Base-by-base conservation (phyloP, 2,797 vertebrate species). In the Peromyscus nudipes region DNA sequence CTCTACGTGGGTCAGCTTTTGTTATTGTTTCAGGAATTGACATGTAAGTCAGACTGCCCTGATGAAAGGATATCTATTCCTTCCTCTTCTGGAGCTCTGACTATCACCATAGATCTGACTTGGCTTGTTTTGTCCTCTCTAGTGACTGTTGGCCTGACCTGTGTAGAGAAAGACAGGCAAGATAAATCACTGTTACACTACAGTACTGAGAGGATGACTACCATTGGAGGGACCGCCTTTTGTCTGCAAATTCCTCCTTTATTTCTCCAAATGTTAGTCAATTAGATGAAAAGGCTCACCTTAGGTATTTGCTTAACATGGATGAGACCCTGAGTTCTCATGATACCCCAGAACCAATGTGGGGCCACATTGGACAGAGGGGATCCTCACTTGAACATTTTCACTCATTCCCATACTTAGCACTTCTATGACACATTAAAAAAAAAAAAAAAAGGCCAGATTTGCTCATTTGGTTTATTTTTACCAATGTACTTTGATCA, bases 401-500 rank as follows among this genome's bases (percentile, higher is more conserved):
- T 49, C 91, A 65, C 17, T 16, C 27, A 79, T 65, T 65, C 57
- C 46, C 43, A 83, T 55, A 7, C 43, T 80, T 57, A 43, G 82
- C 62, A 91, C 69, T 92, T 95, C 57, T 46, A 71, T 85, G 62
- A 89, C 40, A 87, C 17, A 93, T 82, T 89, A 55, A 96, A 52
- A 93, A 73, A 80, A 40, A 29, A 95, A 77, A 71, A 62, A 29
- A 40, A 55, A 31, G 14, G 29, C 16, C 40, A 34, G 49, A 52
- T 77, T 94, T 75, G 71, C 13, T 69, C 10, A 46, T 76, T 97
- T 94, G 93, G 10, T 93, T 93, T 40, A 69, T 94, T 96, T 96
- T 87, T 71, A 91, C 25, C 87, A 71, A 60, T 69, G 84, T 93
- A 93, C 3, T 29, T 86, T 76, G 14, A 93, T n/a, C 87, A 62